These are phyloP conservation scores for Sakesphorus luctuosus DNA, from an alignment of 2,113 vertebrate genomes.

Conservation along the genomic window DNA sequence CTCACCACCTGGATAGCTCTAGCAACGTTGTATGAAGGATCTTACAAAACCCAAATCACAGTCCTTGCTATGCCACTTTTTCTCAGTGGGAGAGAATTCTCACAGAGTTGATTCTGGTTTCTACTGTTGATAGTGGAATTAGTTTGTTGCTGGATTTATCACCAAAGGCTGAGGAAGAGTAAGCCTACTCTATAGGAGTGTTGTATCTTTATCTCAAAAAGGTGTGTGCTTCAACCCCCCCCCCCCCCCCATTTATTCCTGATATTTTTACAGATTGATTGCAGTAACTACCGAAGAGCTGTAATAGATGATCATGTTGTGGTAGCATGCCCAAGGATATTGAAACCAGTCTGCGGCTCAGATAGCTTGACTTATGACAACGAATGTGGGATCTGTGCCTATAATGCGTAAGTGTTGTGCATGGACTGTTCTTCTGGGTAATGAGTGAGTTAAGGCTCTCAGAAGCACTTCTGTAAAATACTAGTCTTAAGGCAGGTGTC, in stretches of 20 bases:
- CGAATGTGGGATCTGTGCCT: slow-evolving; percentile 40
- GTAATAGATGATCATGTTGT: fast-evolving
- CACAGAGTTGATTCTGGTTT: neutral
- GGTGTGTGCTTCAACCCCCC: fast-evolving
- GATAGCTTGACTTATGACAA: slow-evolving; percentile 32
- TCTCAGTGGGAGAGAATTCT: neutral
- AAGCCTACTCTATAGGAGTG: neutral
- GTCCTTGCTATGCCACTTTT: neutral
- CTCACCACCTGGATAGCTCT: neutral
- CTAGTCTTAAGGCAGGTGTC: neutral
- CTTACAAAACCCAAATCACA: neutral
- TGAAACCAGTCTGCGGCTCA: slow-evolving; percentile 55
- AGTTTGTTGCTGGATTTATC: neutral
- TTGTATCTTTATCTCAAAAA: neutral
- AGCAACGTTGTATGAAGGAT: neutral
- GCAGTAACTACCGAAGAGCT: fast-evolving
- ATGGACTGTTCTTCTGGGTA: neutral
- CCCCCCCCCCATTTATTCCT: neutral
- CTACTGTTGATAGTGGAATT: neutral
- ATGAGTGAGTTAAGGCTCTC: neutral
- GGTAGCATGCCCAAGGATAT: neutral
- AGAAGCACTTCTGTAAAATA: neutral
- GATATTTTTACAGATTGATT: slow-evolving; percentile 12
- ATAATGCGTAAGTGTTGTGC: slow-evolving; percentile 37
- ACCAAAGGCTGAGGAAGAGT: neutral